Percentiles rank a stretch among this genome's conserved stretches.
phyloP scores from a whole-genome alignment of 2,888 invertebrate species.

The Tenodera sinensis region DNA sequence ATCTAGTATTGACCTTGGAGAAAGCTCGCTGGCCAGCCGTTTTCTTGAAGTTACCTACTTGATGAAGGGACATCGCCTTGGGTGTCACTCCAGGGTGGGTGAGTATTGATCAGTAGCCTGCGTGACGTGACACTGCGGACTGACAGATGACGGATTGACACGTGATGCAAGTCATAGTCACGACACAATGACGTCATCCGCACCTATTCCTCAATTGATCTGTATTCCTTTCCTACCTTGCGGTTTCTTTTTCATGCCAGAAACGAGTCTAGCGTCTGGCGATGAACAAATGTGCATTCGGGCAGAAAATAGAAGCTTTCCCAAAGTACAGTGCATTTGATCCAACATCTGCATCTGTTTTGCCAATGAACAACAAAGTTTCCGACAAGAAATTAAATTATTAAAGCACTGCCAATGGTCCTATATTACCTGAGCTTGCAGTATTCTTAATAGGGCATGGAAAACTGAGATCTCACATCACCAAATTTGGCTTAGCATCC shows the following conservation, averaged over 20 bases:
- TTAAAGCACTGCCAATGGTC: too few relatives aligned
- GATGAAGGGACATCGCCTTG: not conserved
- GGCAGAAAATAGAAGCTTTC: not conserved
- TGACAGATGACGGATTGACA: conserved; percentile 29
- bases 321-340: too few relatives aligned
- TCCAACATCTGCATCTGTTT: too few relatives aligned
- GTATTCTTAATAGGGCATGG: too few relatives aligned
- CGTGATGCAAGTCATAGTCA: conserved; percentile 21
- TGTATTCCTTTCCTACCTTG: not conserved
- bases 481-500: too few relatives aligned
- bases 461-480: too few relatives aligned
- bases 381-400: too few relatives aligned
- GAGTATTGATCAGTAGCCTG: conserved; percentile 3
- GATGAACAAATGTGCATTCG: not conserved
- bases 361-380: too few relatives aligned
- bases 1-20: not conserved
- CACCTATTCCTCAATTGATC: not conserved
- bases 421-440: too few relatives aligned
- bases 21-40: not conserved
- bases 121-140: conserved; percentile 11
- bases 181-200: conserved; percentile 25
- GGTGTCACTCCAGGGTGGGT: not conserved
- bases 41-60: not conserved
- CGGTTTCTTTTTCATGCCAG: not conserved
- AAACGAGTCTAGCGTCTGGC: not conserved